Conservation (phyloP, 2,113 vertebrate species). For the Psilopogon haemacephalus region DNA sequence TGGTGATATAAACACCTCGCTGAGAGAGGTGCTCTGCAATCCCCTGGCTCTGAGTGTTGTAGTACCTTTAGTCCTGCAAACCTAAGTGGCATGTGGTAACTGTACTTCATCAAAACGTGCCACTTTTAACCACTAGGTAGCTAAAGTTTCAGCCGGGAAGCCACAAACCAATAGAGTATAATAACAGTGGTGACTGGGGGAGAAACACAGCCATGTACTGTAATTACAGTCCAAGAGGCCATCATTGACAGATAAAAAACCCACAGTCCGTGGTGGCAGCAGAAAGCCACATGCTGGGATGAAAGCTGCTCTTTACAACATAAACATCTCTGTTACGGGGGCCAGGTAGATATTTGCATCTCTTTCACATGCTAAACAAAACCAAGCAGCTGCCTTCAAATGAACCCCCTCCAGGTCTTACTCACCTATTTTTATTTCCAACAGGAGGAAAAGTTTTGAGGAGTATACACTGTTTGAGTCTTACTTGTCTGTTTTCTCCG, state of each 20-base stretch:
- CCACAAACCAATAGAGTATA: constrained; percentile 3
- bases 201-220: background rate
- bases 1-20: background rate
- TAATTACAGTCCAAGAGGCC: background rate
- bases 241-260: background rate
- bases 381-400: background rate
- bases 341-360: background rate
- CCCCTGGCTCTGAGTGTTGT: background rate
- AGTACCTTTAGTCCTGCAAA: background rate
- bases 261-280: background rate
- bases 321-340: background rate
- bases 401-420: background rate
- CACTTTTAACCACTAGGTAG: background rate
- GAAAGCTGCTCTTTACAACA: background rate
- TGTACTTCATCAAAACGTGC: background rate
- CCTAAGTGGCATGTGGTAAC: background rate
- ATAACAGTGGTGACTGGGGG: background rate
- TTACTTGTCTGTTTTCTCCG: background rate
- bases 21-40: background rate
- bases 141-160: constrained; percentile 39
- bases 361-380: background rate
- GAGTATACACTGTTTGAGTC: background rate
- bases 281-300: background rate
- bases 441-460: background rate
- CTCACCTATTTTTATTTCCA: background rate